Base-by-base conservation (phyloP, 2,797 vertebrate species). In the Amblyraja radiata region DNA sequence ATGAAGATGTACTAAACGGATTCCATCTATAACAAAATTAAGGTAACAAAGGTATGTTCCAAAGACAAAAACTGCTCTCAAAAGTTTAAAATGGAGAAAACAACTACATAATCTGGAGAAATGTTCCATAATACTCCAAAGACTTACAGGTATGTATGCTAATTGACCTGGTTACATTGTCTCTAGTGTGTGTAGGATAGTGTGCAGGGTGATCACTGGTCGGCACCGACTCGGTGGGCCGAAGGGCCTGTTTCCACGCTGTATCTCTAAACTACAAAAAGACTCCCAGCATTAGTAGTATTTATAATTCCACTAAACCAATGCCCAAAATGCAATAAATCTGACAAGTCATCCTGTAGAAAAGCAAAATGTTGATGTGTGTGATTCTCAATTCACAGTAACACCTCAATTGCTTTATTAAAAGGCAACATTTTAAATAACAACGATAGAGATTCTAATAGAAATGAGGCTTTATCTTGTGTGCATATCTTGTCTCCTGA, bases 401-500 rank as follows among this genome's bases (percentile, higher is more conserved):
- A 86, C n/a, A 88, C 63, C 65, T 65, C 14, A 16, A 88, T 65
- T 65, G 84, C 61, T 88, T 88, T 65, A 88, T 88, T 28, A 68
- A 88, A 88, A 88, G 32, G n/a, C n/a, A 88, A 13, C 63, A 88
- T 68, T 65, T 88, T 88, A 88, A 68, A 88, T n/a, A 65, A 21
- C 63, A 88, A 88, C 63, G 36, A 88, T n/a, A 68, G 84, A 63
- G 63, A 63, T 88, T 16, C 84, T 88, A 32, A 88, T 88, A 63
- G 65, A 88, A 88, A 36, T 65, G 84, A 88, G 63, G 84, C 63
- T 65, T 88, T 88, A 68, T 88, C 65, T 88, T 36, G n/a, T n/a
- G 65, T 88, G 65, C 65, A 88, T 65, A 16, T 88, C 84, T 8
- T 88, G 84, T 88, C 84, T 68, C 25, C 63, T 36, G n/a, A n/a